Evolutionary conservation across 2,888 invertebrate genomes (phyloP).

Genomic region (Phrixothrix hirtus): DNA sequence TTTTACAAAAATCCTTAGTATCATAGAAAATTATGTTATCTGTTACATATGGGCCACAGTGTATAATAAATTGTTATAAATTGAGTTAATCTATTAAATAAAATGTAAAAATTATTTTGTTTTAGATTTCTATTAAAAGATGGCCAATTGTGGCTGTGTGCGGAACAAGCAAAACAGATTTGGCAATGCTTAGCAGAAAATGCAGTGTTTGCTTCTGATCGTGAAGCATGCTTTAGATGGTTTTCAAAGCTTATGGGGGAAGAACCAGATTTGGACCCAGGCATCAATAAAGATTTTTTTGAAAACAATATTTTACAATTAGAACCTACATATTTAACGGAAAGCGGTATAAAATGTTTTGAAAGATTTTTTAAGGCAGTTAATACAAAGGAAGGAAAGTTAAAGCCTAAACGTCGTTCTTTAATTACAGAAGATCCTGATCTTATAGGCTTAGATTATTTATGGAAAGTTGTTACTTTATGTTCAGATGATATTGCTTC

Average conservation of each 20-base stretch:
- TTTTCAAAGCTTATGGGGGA: conserved; percentile 96
- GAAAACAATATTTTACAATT: conserved; percentile 91
- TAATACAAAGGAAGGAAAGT: conserved; percentile 91
- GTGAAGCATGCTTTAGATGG: conserved; percentile 98
- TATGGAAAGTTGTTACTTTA: conserved; percentile 84
- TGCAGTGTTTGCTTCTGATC: conserved; percentile 88
- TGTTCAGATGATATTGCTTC: conserved; percentile 91
- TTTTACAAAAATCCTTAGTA: too few relatives aligned
- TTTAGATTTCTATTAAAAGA: conserved; percentile 86
- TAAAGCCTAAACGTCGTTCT: conserved; percentile 82
- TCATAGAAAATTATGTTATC: too few relatives aligned
- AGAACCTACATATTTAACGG: conserved; percentile 88
- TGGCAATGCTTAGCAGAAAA: conserved; percentile 95
- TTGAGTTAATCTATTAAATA: too few relatives aligned
- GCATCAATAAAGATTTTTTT: conserved; percentile 94
- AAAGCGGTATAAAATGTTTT: conserved; percentile 91
- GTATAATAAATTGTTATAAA: too few relatives aligned
- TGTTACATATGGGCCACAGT: too few relatives aligned
- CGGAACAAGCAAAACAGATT: conserved; percentile 95
- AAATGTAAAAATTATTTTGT: conserved; percentile 5
- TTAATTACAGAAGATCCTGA: conserved; percentile 91
- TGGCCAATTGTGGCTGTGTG: conserved; percentile 95
- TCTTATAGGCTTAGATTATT: conserved; percentile 93
- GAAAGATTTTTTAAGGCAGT: conserved; percentile 92
- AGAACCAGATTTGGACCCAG: conserved; percentile 95